Base-by-base conservation (phyloP, 2,888 invertebrate species). In the Hofmannophila pseudospretella region DNA sequence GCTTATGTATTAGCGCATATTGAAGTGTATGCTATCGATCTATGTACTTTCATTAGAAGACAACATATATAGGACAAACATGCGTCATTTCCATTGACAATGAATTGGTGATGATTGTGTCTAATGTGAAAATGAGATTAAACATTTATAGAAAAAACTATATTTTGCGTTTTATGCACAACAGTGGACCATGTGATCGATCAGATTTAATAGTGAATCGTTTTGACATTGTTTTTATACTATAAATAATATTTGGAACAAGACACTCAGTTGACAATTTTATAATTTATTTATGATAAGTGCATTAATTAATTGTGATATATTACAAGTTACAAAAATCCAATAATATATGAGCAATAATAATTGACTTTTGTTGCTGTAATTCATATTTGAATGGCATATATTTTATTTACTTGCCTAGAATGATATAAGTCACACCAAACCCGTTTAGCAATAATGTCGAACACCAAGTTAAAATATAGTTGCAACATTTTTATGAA, bases 201-300 rank as follows among this genome's bases (percentile, higher is more conserved):
- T 71, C 78, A 77, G 76, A 73, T 70, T 54, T 67, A 64, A 71
- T 76, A 74, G 84, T 81, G 81, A 79, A 76, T 72, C 66, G 72
- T 76, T 81, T 78, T 79, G 80, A 84, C 82, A 81, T 84, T 79
- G 73, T 76, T 85, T 80, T 76, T 38, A 56, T 58, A 60, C 48
- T 54, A 67, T 70, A 69, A 68, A 63, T 68, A 73, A 75, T 73
- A 73, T 68, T 16, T 73, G 56, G 74, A 68, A 74, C 65, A 67
- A 67, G 73, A 80, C 69, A n/a, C n/a, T n/a, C n/a, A 64, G 77
- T 82, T 85, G 80, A 84, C 80, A 73, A 78, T 78, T 82, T 76
- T 75, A 76, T 84, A 80, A 84, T 85, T 85, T 82, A 82, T 85
- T 82, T 82, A 80, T 76, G 61, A 68, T 82, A 82, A 82, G 85